phyloP scores from a whole-genome alignment of 2,888 invertebrate genomes.

The Sphaeridia pumilis region DNA sequence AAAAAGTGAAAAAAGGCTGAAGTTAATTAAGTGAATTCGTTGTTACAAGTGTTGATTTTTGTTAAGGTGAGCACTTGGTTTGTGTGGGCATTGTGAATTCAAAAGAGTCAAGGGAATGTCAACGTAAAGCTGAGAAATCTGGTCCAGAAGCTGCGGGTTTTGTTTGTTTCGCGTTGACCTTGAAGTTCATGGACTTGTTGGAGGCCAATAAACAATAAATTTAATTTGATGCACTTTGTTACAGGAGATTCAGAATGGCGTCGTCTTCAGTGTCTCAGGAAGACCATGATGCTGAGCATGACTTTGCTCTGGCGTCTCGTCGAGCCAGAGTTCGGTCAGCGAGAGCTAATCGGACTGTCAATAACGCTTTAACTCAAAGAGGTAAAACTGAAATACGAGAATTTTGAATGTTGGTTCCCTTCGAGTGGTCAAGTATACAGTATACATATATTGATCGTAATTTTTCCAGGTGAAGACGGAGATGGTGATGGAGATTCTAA shows the following conservation, averaged over 20 bases:
- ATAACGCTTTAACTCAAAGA: conserved; percentile 32
- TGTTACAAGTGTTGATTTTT: no score
- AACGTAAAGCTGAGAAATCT: no score
- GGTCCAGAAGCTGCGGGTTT: no score
- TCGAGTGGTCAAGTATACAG: neutral
- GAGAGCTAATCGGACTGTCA: conserved; percentile 41
- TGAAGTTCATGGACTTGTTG: neutral
- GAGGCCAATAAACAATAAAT: neutral
- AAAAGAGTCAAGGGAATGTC: no score
- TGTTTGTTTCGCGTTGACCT: neutral
- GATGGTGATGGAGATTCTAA: conserved; percentile 26
- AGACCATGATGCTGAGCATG: conserved; percentile 45
- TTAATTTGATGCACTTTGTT: no score
- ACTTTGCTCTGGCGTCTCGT: conserved; percentile 46
- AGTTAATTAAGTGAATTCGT: no score
- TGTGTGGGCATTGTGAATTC: no score
- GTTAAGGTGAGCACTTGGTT: no score
- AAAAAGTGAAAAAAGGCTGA: no score
- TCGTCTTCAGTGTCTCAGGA: conserved; percentile 51
- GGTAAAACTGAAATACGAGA: no score
- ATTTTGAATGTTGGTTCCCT: neutral
- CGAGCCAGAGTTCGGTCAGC: conserved; percentile 46
- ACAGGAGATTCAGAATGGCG: conserved; percentile 43
- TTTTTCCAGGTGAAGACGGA: conserved; percentile 23
- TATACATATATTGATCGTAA: neutral